Percentiles rank a stretch among this genome's conserved stretches.
Conservation (phyloP, 2,888 invertebrate species). For the Athetis lepigone region DNA sequence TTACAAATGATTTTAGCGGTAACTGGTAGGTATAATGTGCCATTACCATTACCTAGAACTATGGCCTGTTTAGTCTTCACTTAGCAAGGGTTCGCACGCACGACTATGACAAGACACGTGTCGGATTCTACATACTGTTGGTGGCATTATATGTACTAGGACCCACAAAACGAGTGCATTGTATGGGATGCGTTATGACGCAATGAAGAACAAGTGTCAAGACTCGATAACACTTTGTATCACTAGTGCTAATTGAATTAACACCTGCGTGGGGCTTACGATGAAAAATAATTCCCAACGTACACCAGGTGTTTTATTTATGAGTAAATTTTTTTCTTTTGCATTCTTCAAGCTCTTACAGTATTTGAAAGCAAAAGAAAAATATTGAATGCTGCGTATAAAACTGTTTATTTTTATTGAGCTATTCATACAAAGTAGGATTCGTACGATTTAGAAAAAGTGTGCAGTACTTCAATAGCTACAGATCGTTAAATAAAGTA, state of each 20-base stretch:
- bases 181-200: slow-evolving; percentile 17
- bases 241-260: slow-evolving; percentile 58
- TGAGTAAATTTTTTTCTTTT: slow-evolving; percentile 52
- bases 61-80: slow-evolving; percentile 32
- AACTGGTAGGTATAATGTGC: slow-evolving; percentile 42
- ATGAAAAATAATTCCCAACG: slow-evolving; percentile 48
- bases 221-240: slow-evolving; percentile 47
- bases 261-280: slow-evolving; percentile 46
- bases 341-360: slow-evolving; percentile 32
- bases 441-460: too few relatives aligned
- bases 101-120: slow-evolving; percentile 22
- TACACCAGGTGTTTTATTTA: slow-evolving; percentile 55
- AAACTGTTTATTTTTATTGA: slow-evolving; percentile 9
- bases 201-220: slow-evolving; percentile 48
- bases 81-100: slow-evolving; percentile 27
- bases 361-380: slow-evolving; percentile 34
- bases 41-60: slow-evolving; percentile 50
- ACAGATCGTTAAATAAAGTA: too few relatives aligned
- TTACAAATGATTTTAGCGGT: slow-evolving; percentile 51
- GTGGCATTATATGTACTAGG: not conserved
- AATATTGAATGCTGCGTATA: slow-evolving; percentile 2
- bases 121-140: slow-evolving; percentile 16
- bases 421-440: too few relatives aligned
- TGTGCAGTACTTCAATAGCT: too few relatives aligned
- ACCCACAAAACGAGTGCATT: slow-evolving; percentile 21